phyloP scores from a whole-genome alignment of 30 jellyfish, hydroid and myxozoan species.

The Turritopsis dohrnii region DNA sequence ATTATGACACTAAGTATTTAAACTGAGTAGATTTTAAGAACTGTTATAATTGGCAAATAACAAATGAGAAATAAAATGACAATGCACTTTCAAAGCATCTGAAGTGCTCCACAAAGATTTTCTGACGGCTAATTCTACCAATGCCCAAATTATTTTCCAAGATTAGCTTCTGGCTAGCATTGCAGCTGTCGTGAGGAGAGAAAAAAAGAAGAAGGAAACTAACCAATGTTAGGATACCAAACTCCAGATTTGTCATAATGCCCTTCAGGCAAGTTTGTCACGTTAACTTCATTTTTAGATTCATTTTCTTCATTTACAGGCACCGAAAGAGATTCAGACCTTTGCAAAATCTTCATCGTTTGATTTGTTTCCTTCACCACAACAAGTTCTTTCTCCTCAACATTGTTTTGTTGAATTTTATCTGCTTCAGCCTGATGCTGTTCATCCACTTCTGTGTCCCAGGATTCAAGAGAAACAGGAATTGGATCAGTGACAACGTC shows the following conservation, averaged over 20 bases:
- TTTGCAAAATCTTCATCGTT: background rate
- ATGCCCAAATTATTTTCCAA: too few species aligned
- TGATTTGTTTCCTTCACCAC: background rate
- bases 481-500: background rate
- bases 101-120: too few species aligned
- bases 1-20: too few species aligned
- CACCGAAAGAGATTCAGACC: background rate
- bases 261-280: background rate
- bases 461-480: background rate
- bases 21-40: too few species aligned
- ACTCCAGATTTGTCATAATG: background rate
- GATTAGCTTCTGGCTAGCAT: too few species aligned
- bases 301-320: background rate
- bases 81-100: too few species aligned
- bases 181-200: too few species aligned
- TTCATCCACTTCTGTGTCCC: constrained; percentile 7
- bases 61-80: too few species aligned
- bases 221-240: constrained; percentile 5
- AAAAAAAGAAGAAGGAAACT: background rate
- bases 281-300: background rate
- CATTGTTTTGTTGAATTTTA: background rate
- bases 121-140: too few species aligned
- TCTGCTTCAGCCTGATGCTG: background rate
- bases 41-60: too few species aligned
- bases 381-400: background rate